A percentile compares a stretch with the other conserved stretches of the same genome.
These are phyloP conservation scores for Grammomys surdaster DNA, from an alignment of 2,113 vertebrate species.

Conservation along the genomic window DNA sequence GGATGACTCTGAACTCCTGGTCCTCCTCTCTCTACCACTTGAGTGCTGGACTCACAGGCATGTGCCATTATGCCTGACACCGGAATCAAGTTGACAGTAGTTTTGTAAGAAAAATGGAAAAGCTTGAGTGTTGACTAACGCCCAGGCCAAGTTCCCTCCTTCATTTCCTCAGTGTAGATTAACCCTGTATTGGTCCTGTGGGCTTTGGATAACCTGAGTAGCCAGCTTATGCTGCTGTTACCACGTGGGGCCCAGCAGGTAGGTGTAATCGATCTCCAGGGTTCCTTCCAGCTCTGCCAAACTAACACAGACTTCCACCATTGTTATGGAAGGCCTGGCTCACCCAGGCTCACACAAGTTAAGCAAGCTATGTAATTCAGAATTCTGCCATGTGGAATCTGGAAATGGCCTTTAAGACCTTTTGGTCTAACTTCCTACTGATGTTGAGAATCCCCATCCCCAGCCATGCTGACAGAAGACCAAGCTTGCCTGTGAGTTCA, in stretches of 20 bases:
- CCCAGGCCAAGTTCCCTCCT: neutral
- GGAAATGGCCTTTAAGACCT: neutral
- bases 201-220: neutral
- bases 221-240: neutral
- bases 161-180: neutral
- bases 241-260: neutral
- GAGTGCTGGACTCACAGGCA: neutral
- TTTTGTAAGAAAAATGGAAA: neutral
- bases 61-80: neutral
- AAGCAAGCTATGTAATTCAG: neutral
- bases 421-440: neutral
- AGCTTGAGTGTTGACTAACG: neutral
- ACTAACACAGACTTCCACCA: neutral
- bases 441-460: neutral
- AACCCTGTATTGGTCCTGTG: neutral
- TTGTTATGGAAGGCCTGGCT: neutral
- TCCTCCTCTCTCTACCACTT: neutral
- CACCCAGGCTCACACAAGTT: neutral
- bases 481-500: neutral
- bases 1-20: neutral
- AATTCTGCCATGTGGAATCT: neutral
- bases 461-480: neutral
- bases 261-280: rapidly evolving
- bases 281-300: neutral
- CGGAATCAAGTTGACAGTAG: neutral